Conservation (phyloP, 1,140 invertebrate genomes). For the Bicyclus anynana region DNA sequence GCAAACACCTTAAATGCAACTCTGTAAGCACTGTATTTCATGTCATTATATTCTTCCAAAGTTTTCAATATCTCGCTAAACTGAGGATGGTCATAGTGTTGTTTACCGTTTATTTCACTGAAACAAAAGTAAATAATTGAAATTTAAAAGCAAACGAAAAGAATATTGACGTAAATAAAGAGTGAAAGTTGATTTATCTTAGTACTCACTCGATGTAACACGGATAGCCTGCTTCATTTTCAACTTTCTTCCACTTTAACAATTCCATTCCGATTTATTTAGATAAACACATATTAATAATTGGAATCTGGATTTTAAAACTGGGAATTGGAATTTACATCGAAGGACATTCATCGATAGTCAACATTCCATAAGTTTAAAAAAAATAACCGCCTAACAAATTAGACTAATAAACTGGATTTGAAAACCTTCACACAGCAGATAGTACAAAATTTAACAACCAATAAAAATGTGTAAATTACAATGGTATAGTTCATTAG, state of each 20-base stretch:
- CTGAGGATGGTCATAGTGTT: conserved; percentile 78
- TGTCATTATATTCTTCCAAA: conserved; percentile 84
- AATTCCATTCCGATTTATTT: conserved; percentile 33
- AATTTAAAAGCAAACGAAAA: conserved; percentile 13
- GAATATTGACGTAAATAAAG: conserved; percentile 1
- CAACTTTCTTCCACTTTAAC: conserved; percentile 65
- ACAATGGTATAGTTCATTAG: not conserved
- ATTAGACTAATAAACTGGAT: too few relatives aligned
- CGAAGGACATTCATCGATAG: not conserved
- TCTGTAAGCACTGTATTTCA: conserved; percentile 89
- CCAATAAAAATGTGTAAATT: conserved; percentile 7
- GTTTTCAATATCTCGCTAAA: conserved; percentile 71
- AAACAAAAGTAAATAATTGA: conserved; percentile 35
- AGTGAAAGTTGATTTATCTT: conserved; percentile 43
- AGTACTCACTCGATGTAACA: conserved; percentile 77
- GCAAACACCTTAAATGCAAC: conserved; percentile 88
- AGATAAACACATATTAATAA: conserved; percentile 20
- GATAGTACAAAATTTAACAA: not conserved
- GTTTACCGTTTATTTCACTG: conserved; percentile 62
- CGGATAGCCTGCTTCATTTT: conserved; percentile 79
- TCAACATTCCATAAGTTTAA: not conserved
- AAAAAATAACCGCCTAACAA: conserved; percentile 40
- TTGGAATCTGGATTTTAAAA: not conserved
- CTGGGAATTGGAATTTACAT: not conserved
- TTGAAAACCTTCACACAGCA: not conserved